Evolutionary conservation across 2,113 vertebrate genomes (phyloP).

Genomic region (Excalfactoria chinensis): DNA sequence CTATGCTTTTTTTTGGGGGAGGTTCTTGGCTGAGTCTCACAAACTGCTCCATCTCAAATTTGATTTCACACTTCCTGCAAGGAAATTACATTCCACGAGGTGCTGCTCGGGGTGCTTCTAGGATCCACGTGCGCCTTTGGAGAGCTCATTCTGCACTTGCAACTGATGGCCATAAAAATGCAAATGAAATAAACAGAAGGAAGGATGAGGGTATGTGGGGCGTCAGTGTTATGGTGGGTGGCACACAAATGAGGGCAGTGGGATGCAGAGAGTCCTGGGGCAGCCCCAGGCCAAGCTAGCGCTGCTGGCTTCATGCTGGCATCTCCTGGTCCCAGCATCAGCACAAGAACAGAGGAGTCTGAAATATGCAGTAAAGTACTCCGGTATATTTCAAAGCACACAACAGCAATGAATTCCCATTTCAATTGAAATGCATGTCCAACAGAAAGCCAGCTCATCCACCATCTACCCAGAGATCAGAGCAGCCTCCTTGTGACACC

Average conservation of each 20-base stretch:
- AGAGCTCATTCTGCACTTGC: background rate
- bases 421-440: fast-evolving
- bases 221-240: background rate
- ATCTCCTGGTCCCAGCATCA: background rate
- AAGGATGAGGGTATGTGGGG: fast-evolving
- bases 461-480: fast-evolving
- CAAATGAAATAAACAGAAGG: background rate
- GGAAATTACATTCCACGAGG: background rate
- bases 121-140: fast-evolving
- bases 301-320: background rate
- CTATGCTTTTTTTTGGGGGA: background rate
- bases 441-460: background rate
- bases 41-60: background rate
- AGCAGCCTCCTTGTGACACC: background rate
- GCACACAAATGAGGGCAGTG: background rate
- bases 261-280: background rate
- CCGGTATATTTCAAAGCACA: background rate
- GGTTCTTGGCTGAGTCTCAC: background rate
- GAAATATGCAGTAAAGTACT: background rate
- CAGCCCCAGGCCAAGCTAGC: background rate
- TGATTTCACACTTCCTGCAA: background rate
- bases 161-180: background rate
- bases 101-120: background rate
- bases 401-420: slow-evolving; percentile 29
- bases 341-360: background rate